These are phyloP conservation scores for Athene noctua DNA, from an alignment of 2,113 vertebrate genomes.

Conservation along the genomic window DNA sequence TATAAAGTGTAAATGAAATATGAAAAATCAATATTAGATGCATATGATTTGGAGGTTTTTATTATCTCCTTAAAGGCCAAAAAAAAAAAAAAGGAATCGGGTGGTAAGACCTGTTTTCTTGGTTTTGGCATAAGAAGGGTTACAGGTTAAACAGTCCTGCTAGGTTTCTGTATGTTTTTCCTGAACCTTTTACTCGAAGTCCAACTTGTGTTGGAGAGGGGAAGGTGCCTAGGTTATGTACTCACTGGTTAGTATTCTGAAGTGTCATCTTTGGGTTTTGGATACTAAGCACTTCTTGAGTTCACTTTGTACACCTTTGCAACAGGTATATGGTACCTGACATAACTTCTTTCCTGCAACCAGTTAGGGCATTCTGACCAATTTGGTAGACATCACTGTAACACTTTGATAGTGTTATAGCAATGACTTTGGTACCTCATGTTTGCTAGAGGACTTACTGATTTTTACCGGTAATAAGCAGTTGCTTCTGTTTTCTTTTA, in stretches of 20 bases:
- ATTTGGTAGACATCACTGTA: not conserved
- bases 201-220: not conserved
- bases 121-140: not conserved
- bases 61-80: not conserved
- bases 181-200: conserved; percentile 33
- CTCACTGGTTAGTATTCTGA: not conserved
- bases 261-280: not conserved
- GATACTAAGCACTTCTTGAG: conserved; percentile 4
- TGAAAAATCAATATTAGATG: conserved; percentile 3
- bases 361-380: not conserved
- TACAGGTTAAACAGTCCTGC: not conserved
- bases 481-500: not conserved
- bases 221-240: not conserved
- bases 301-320: not conserved
- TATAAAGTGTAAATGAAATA: not conserved
- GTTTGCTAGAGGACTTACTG: not conserved
- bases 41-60: not conserved
- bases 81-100: not conserved
- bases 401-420: not conserved
- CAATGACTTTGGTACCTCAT: conserved; percentile 20
- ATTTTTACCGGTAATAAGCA: not conserved
- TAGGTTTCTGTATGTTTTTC: not conserved
- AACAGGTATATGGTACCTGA: not conserved
- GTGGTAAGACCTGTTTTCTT: not conserved
- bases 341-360: not conserved